These are phyloP conservation scores for Agrypnus murinus DNA, from an alignment of 2,888 invertebrate species.

Conservation along the genomic window DNA sequence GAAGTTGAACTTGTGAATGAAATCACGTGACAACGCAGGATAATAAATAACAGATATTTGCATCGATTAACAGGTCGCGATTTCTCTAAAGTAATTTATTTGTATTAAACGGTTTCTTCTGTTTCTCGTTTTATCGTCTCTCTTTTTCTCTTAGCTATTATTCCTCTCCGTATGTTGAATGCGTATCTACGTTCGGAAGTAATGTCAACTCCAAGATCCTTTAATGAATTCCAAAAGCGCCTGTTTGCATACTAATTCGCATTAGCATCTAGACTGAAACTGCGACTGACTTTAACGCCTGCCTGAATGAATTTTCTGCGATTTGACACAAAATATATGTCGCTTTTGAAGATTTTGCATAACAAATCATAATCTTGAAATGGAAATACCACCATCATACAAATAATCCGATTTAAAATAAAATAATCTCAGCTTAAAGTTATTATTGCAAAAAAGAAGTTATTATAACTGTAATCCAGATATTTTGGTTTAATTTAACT, in stretches of 20 bases:
- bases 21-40: slow-evolving; percentile 39
- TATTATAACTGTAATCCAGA: too few relatives aligned
- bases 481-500: too few relatives aligned
- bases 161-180: too few relatives aligned
- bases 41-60: slow-evolving; percentile 37
- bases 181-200: slow-evolving; percentile 33
- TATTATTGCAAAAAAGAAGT: not conserved
- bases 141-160: too few relatives aligned
- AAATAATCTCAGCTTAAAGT: slow-evolving; percentile 11
- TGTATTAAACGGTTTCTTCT: slow-evolving; percentile 2
- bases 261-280: slow-evolving; percentile 45
- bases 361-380: slow-evolving; percentile 7
- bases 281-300: slow-evolving; percentile 37
- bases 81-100: slow-evolving; percentile 31
- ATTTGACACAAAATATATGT: slow-evolving; percentile 31
- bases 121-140: too few relatives aligned
- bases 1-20: slow-evolving; percentile 44
- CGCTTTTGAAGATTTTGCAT: slow-evolving; percentile 24
- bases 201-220: slow-evolving; percentile 36
- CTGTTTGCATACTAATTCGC: slow-evolving; percentile 46
- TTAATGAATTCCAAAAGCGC: slow-evolving; percentile 47
- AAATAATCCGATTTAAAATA: slow-evolving; percentile 9
- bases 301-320: slow-evolving; percentile 37
- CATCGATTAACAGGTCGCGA: slow-evolving; percentile 37
- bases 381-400: slow-evolving; percentile 4